phyloP scores from a whole-genome alignment of 2,113 vertebrate species.

The Eira barbara region DNA sequence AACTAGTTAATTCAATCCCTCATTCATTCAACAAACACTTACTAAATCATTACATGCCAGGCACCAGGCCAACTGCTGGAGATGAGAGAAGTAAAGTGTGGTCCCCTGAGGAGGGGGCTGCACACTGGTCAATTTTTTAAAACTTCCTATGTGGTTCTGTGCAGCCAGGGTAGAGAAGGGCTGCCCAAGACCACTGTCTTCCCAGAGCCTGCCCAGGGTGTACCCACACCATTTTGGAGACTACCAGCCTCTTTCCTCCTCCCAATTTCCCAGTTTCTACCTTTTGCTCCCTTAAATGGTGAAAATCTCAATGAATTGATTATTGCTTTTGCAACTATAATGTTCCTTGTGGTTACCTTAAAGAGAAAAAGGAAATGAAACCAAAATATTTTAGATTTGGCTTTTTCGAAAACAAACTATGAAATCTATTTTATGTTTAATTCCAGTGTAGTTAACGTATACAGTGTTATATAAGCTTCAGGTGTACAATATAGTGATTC shows the following conservation, averaged over 20 bases:
- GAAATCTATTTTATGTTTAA: background rate
- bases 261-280: background rate
- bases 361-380: background rate
- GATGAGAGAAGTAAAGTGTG: background rate
- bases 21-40: conserved; percentile 56
- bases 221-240: too few species aligned
- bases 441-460: background rate
- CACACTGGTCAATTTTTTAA: background rate
- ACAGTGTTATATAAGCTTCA: background rate
- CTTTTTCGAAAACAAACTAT: background rate
- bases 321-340: background rate
- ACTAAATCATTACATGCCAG: conserved; percentile 12
- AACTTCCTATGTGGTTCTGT: background rate
- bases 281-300: background rate
- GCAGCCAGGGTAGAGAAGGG: background rate
- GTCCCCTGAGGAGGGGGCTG: background rate
- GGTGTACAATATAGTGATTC: background rate
- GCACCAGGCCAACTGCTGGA: background rate
- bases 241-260: background rate
- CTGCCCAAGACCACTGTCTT: background rate
- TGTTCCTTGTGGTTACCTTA: background rate
- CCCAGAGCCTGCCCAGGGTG: background rate
- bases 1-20: conserved; percentile 27
- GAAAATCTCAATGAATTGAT: background rate
- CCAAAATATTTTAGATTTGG: background rate